Conservation (phyloP, 2,113 vertebrate species). For the Vidua chalybeata region DNA sequence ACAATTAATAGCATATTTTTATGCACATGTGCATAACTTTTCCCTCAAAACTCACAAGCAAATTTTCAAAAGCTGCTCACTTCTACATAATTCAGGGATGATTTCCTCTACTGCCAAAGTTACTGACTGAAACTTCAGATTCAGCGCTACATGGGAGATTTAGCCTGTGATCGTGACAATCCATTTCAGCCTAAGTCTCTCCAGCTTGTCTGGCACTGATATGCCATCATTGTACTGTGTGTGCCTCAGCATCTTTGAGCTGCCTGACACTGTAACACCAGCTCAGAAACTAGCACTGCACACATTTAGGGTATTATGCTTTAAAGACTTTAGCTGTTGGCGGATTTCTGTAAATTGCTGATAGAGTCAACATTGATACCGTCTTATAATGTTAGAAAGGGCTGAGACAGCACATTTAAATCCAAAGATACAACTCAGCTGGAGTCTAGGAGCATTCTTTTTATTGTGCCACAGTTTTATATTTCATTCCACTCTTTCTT, state of each 20-base stretch:
- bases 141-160: background rate
- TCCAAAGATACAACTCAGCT: background rate
- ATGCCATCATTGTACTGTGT: background rate
- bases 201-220: background rate
- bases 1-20: background rate
- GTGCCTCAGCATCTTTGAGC: background rate
- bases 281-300: background rate
- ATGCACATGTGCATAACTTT: background rate
- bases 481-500: background rate
- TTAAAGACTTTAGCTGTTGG: background rate
- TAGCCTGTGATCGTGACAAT: background rate
- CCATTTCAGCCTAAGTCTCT: background rate
- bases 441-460: background rate
- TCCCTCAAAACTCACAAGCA: background rate
- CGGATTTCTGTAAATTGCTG: conserved; percentile 4
- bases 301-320: background rate
- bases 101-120: background rate
- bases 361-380: background rate
- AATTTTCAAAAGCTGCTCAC: background rate
- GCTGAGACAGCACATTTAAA: background rate
- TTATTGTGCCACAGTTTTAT: background rate
- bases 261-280: background rate
- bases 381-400: background rate
- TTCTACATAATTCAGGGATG: background rate
- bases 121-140: background rate